These are phyloP conservation scores for Campopleginae sp. DNA, from an alignment of 2,888 invertebrate genomes.

Conservation along the genomic window DNA sequence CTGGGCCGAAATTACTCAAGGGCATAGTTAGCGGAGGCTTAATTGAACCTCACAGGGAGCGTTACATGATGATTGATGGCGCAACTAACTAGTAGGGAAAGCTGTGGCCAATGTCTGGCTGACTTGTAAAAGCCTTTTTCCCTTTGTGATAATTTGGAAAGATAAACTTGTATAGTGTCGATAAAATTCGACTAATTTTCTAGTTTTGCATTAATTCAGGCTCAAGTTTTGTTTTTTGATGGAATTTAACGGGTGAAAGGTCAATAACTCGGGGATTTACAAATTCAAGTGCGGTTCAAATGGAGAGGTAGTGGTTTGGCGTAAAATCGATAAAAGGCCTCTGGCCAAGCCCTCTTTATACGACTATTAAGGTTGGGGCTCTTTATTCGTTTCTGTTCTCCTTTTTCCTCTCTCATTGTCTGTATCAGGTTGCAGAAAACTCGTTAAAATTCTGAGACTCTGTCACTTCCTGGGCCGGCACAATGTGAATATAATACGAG, in stretches of 20 bases:
- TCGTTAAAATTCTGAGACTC: constrained; percentile 78
- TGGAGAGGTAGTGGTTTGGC: constrained; percentile 9
- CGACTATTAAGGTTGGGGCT: constrained; percentile 59
- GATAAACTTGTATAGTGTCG: not conserved
- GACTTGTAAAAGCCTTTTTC: constrained; percentile 55
- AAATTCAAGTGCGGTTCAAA: not conserved
- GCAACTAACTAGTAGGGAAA: not conserved
- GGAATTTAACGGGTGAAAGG: not conserved
- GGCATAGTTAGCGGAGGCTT: not conserved
- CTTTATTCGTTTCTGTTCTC: constrained; percentile 28
- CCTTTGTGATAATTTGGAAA: constrained; percentile 55
- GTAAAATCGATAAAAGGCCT: constrained; percentile 41
- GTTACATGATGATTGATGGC: not conserved
- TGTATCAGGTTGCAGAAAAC: constrained; percentile 76
- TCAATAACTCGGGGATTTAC: not conserved
- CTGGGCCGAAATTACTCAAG: not conserved
- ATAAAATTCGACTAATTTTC: constrained; percentile 7
- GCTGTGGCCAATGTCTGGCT: constrained; percentile 1
- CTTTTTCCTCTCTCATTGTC: constrained; percentile 49
- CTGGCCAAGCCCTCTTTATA: constrained; percentile 34
- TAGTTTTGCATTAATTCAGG: not conserved
- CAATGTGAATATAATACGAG: constrained; percentile 75
- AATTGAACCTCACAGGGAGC: not conserved
- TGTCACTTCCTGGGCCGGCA: constrained; percentile 74
- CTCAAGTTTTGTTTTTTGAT: not conserved